These are phyloP conservation scores for Acleris sparsana DNA, from an alignment of 2,888 invertebrate species.

Conservation along the genomic window DNA sequence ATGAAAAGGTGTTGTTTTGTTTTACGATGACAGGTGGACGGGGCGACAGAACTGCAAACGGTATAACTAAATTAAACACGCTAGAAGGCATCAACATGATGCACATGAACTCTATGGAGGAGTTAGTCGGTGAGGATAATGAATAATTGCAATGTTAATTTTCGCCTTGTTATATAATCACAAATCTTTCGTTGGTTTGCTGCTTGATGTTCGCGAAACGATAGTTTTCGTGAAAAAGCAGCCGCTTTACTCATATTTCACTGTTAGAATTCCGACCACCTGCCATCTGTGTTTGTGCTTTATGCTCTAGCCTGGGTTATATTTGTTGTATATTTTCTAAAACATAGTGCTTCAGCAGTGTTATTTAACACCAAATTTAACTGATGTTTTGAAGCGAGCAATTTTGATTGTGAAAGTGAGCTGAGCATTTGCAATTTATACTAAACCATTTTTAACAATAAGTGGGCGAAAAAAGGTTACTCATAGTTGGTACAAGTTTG, in stretches of 20 bases:
- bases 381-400: too few species aligned
- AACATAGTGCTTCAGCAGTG: too few species aligned
- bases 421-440: too few species aligned
- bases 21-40: constrained; percentile 79
- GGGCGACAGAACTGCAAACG: constrained; percentile 63
- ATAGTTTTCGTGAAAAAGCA: constrained; percentile 43
- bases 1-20: constrained; percentile 39
- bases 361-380: too few species aligned
- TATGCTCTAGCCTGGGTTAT: constrained; percentile 36
- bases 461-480: too few species aligned
- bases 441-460: too few species aligned
- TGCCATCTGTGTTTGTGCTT: constrained; percentile 63
- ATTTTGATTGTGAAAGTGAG: too few species aligned
- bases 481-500: too few species aligned
- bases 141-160: constrained; percentile 48
- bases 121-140: constrained; percentile 74
- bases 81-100: constrained; percentile 70
- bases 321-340: not conserved
- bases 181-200: constrained; percentile 9
- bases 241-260: constrained; percentile 53
- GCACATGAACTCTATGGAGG: constrained; percentile 78
- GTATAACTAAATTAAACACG: constrained; percentile 58
- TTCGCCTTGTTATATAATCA: constrained; percentile 12
- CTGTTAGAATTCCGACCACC: constrained; percentile 77
- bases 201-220: constrained; percentile 1